Percentiles rank a stretch among this genome's conserved stretches.
Conservation (phyloP, 2,113 vertebrate species). For the Eurypyga helias region DNA sequence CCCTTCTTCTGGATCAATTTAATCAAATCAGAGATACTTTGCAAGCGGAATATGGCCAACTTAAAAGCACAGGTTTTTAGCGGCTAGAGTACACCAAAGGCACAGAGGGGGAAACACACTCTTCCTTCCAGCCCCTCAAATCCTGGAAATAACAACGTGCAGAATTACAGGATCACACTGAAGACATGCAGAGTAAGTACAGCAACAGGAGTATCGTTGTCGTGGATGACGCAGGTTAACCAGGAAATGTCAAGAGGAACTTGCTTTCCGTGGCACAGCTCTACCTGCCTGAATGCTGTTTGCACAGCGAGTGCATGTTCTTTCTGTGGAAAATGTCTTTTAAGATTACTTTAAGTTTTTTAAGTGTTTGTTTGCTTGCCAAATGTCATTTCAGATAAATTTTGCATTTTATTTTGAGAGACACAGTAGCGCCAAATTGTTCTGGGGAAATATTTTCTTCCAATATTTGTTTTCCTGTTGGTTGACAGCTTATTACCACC, state of each 20-base stretch:
- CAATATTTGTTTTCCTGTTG: background rate
- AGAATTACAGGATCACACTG: background rate
- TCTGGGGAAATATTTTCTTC: background rate
- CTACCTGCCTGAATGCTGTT: background rate
- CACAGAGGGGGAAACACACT: background rate
- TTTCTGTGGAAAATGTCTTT: background rate
- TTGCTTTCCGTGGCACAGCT: background rate
- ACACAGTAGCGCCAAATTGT: background rate
- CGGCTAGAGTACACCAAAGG: background rate
- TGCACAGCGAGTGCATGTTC: background rate
- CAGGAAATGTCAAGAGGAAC: background rate
- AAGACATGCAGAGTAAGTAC: background rate
- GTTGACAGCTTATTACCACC: background rate
- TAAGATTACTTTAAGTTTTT: background rate
- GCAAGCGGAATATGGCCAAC: background rate
- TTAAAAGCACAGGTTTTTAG: background rate
- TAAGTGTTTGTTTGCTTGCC: background rate
- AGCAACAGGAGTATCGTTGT: background rate
- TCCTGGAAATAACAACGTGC: background rate
- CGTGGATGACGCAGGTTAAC: background rate
- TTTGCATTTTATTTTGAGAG: background rate
- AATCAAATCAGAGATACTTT: background rate
- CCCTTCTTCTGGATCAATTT: background rate
- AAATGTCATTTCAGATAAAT: background rate
- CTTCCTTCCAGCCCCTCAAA: background rate